phyloP scores from a whole-genome alignment of 2,888 invertebrate species.

The Thelaira solivaga region DNA sequence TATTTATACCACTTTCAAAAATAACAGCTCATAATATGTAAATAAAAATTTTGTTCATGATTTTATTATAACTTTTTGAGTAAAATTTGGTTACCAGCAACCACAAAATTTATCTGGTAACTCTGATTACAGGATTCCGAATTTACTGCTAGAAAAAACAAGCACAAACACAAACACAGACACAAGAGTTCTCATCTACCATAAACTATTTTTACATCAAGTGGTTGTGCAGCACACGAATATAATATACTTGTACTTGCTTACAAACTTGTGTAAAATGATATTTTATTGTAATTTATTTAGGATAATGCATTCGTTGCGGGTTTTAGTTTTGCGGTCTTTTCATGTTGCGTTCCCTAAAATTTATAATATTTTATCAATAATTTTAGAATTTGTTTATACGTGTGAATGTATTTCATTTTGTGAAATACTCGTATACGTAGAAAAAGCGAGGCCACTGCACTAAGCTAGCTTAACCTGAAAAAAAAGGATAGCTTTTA shows the following conservation, averaged over 20 bases:
- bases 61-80: no score
- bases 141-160: slow-evolving; percentile 8
- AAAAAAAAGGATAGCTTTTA: no score
- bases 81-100: no score
- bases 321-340: slow-evolving; percentile 25
- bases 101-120: no score
- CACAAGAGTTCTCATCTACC: no score
- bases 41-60: no score
- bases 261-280: slow-evolving; percentile 30
- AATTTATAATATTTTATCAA: slow-evolving; percentile 29
- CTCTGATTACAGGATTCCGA: slow-evolving; percentile 2
- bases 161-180: neutral
- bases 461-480: no score
- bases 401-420: neutral
- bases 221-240: slow-evolving; percentile 1
- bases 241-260: neutral
- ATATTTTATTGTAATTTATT: slow-evolving; percentile 54
- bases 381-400: neutral
- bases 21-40: no score
- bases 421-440: no score
- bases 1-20: no score
- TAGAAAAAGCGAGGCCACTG: no score
- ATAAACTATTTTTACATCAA: slow-evolving; percentile 25
- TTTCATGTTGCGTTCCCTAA: slow-evolving; percentile 8
- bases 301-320: slow-evolving; percentile 45